Conservation (phyloP, 2,888 invertebrate genomes). For the Chirona hameri region DNA sequence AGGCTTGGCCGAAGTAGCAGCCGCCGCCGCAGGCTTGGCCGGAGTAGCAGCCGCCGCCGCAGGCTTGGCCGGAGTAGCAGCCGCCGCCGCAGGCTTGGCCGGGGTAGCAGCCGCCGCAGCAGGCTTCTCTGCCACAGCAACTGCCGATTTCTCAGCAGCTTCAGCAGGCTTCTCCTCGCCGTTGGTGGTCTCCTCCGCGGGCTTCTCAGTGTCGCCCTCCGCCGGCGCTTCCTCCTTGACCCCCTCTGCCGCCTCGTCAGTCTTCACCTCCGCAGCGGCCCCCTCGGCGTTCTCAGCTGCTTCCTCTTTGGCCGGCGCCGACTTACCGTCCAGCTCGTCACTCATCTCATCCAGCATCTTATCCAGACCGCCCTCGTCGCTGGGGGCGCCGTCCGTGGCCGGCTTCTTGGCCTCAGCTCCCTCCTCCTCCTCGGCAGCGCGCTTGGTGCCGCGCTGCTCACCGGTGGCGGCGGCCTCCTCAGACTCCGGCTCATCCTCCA, state of each 20-base stretch:
- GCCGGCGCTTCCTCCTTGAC: neutral
- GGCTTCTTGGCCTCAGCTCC: neutral
- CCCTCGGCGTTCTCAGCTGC: neutral
- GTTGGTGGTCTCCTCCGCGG: neutral
- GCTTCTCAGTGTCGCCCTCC: neutral
- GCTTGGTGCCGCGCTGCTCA: conserved; percentile 13
- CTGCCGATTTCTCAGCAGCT: neutral
- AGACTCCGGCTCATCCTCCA: neutral
- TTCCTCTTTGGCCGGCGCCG: neutral
- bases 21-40: neutral
- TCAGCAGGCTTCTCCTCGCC: neutral
- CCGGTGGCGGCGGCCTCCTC: neutral
- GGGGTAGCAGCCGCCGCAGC: neutral
- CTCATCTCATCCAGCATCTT: neutral
- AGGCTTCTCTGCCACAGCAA: neutral
- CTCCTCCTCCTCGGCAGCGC: conserved; percentile 2
- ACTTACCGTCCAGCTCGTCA: neutral
- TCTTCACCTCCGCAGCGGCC: neutral
- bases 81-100: neutral
- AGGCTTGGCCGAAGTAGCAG: neutral
- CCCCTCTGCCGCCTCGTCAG: neutral
- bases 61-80: neutral
- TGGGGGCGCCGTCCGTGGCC: neutral
- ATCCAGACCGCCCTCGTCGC: neutral
- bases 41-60: neutral